phyloP scores from a whole-genome alignment of 1,140 invertebrate genomes.

The Drosophila nasuta region DNA sequence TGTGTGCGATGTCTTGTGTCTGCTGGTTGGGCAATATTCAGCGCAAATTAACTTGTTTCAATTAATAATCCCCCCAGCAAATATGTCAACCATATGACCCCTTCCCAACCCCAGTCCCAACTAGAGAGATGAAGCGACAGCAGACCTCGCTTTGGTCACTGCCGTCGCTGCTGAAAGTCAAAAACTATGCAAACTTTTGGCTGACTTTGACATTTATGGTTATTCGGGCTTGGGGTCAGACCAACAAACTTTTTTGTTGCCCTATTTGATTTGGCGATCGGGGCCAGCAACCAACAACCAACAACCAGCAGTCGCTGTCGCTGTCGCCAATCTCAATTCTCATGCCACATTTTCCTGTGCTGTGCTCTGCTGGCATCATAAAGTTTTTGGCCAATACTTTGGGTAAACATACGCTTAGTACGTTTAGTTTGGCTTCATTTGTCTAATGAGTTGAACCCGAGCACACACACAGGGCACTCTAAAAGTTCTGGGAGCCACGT shows the following conservation, averaged over 20 bases:
- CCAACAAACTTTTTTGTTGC: conserved; percentile 59
- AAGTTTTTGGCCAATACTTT: conserved; percentile 69
- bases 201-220: conserved; percentile 84
- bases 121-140: conserved; percentile 30
- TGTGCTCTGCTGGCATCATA: conserved; percentile 39
- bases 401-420: conserved; percentile 55
- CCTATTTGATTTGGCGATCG: conserved; percentile 68
- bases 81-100: conserved; percentile 81
- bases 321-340: too few species aligned
- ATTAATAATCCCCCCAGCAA: conserved; percentile 84
- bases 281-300: conserved; percentile 14
- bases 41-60: conserved; percentile 84
- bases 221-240: conserved; percentile 53
- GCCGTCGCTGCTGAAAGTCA: conserved; percentile 62
- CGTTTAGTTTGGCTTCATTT: conserved; percentile 77
- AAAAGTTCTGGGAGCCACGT: conserved; percentile 49
- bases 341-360: neutral
- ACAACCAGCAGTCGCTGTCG: neutral
- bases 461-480: neutral
- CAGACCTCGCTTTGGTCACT: conserved; percentile 11
- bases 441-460: conserved; percentile 75
- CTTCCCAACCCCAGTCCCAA: neutral
- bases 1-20: conserved; percentile 37
- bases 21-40: conserved; percentile 60
- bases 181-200: conserved; percentile 83